Percentiles rank a stretch among this genome's conserved stretches.
These are phyloP conservation scores for Notodonta ziczac DNA, from an alignment of 2,888 invertebrate species.

Conservation along the genomic window DNA sequence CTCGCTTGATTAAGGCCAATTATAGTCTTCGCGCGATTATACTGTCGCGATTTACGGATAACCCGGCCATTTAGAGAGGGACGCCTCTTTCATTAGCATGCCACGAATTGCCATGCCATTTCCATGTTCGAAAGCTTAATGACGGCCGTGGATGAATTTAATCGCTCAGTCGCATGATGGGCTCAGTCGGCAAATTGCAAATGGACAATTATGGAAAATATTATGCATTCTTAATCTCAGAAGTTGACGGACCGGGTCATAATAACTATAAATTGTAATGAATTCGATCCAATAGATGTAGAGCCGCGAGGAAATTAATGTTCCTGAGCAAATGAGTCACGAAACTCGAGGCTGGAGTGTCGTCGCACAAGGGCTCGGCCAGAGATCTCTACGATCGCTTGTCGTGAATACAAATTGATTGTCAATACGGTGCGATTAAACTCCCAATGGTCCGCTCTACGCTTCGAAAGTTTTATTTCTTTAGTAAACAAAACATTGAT, in stretches of 20 bases:
- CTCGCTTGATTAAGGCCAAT: slow-evolving; percentile 76
- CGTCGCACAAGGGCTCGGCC: slow-evolving; percentile 46
- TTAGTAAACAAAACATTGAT: not conserved
- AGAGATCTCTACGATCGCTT: slow-evolving; percentile 56
- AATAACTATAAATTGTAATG: slow-evolving; percentile 4
- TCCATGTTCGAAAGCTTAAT: slow-evolving; percentile 65
- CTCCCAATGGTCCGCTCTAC: slow-evolving; percentile 35
- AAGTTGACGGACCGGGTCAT: slow-evolving; percentile 7
- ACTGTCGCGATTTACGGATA: slow-evolving; percentile 70
- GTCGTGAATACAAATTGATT: slow-evolving; percentile 68
- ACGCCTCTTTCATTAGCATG: slow-evolving; percentile 68
- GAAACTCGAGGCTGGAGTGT: slow-evolving; percentile 31
- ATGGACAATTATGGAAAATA: slow-evolving; percentile 51
- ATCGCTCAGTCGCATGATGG: slow-evolving; percentile 49
- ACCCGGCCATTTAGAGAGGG: slow-evolving; percentile 68
- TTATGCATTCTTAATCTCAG: slow-evolving; percentile 22
- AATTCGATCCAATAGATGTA: slow-evolving; percentile 2
- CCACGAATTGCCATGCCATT: slow-evolving; percentile 65
- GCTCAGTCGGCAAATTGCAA: slow-evolving; percentile 51
- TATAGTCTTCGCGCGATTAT: slow-evolving; percentile 74
- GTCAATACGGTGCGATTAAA: slow-evolving; percentile 51
- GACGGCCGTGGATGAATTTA: slow-evolving; percentile 55
- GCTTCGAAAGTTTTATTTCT: slow-evolving; percentile 17
- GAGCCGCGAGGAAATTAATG: not conserved
- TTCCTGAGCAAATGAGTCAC: slow-evolving; percentile 4